Evolutionary conservation across 2,113 vertebrate genomes (phyloP).

Genomic region (Myodes glareolus): DNA sequence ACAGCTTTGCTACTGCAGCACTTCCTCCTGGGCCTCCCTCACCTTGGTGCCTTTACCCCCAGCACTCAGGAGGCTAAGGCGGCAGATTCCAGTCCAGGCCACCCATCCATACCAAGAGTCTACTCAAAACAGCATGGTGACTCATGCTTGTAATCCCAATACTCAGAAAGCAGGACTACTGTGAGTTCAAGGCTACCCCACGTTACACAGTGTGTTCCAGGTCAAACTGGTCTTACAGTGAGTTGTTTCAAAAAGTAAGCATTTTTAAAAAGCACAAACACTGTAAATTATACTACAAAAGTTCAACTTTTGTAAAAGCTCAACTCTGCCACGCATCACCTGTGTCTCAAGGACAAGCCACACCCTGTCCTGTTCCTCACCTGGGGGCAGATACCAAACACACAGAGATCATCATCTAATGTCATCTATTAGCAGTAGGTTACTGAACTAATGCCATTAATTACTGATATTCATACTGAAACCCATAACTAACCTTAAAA

Average conservation of each 20-base stretch:
- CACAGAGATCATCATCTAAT: not conserved
- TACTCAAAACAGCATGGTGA: not conserved
- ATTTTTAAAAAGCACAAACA: not conserved
- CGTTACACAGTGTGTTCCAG: not conserved
- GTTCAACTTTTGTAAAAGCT: no score
- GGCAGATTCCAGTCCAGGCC: not conserved
- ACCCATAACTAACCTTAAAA: conserved; percentile 10
- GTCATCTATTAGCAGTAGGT: conserved; percentile 13
- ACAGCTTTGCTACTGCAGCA: not conserved
- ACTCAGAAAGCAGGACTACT: not conserved
- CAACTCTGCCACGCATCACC: not conserved
- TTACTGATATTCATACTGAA: not conserved
- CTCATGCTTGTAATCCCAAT: not conserved
- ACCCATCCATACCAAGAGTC: no score
- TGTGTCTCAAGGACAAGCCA: not conserved
- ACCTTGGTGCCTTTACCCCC: not conserved
- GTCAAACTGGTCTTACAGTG: no score
- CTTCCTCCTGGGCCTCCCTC: not conserved
- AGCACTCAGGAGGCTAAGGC: not conserved
- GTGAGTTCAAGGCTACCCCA: not conserved
- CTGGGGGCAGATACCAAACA: not conserved
- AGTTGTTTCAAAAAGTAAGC: not conserved
- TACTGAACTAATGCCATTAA: not conserved
- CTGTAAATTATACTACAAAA: not conserved
- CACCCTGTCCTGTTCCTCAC: not conserved